Conservation (phyloP, 2,797 vertebrate genomes). For the Poecilia wingei region DNA sequence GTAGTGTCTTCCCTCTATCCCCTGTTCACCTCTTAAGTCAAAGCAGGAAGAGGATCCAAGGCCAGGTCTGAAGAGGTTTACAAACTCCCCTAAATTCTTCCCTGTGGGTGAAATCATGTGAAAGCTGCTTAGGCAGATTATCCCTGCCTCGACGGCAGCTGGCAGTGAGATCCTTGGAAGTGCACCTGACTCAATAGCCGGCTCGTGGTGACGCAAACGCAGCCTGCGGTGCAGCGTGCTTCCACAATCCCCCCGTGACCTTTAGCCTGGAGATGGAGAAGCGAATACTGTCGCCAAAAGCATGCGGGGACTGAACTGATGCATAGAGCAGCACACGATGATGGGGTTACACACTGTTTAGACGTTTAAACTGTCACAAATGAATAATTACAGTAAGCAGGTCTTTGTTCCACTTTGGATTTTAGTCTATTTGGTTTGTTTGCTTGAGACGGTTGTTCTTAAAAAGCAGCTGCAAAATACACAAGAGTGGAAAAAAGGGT, state of each 20-base stretch:
- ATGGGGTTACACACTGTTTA: conserved; percentile 21
- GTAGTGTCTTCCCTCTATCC: conserved; percentile 46
- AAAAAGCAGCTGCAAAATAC: not conserved
- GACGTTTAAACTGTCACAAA: conserved; percentile 12
- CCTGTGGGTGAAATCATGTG: conserved; percentile 75
- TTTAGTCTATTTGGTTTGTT: not conserved
- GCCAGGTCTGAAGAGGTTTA: conserved; percentile 74
- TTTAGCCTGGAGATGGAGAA: conserved; percentile 66
- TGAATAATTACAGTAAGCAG: conserved; percentile 1
- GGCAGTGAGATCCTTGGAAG: conserved; percentile 71
- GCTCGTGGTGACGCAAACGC: conserved; percentile 70
- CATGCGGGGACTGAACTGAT: conserved; percentile 21
- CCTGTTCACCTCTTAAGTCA: conserved; percentile 53
- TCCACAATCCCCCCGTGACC: conserved; percentile 73
- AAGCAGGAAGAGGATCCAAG: conserved; percentile 66
- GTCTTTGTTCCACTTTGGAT: not conserved
- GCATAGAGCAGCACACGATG: not conserved
- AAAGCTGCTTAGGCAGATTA: conserved; percentile 85
- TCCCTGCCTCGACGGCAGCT: conserved; percentile 74
- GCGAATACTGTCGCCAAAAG: conserved; percentile 39
- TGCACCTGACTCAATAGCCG: conserved; percentile 74
- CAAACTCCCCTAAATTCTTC: conserved; percentile 77
- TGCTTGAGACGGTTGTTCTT: not conserved
- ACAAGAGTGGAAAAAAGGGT: not conserved
- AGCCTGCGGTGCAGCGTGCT: conserved; percentile 60